Conservation (phyloP, 2,113 vertebrate species). For the Crotalus helleri region DNA sequence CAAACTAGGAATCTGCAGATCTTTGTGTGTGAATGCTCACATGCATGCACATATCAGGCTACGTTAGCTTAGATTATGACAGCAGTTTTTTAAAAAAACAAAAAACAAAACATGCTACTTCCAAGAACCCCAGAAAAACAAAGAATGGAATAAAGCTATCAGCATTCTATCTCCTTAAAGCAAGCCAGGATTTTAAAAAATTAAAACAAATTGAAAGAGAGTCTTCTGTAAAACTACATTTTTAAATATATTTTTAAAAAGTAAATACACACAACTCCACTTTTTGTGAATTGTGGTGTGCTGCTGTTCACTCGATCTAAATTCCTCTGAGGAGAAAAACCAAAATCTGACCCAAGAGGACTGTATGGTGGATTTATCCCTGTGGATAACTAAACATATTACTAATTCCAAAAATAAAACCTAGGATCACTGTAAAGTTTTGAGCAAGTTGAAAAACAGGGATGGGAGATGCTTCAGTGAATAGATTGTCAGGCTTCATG, state of each 20-base stretch:
- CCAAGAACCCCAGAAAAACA: background rate
- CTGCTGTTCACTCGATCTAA: background rate
- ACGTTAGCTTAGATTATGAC: background rate
- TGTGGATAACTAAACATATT: background rate
- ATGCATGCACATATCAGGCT: background rate
- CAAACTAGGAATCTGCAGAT: background rate
- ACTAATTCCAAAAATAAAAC: background rate
- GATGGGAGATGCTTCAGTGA: background rate
- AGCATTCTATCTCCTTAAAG: background rate
- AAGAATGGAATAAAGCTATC: background rate
- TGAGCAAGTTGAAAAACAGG: background rate
- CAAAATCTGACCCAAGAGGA: background rate
- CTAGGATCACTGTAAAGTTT: background rate
- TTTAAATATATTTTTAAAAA: background rate
- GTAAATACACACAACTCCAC: background rate
- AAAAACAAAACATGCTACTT: background rate
- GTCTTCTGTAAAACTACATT: background rate
- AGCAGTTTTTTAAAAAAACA: background rate
- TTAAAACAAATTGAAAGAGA: background rate
- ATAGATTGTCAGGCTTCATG: background rate
- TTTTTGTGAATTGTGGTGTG: background rate
- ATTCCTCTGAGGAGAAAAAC: background rate
- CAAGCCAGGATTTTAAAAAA: background rate
- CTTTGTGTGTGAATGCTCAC: background rate
- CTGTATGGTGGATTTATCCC: background rate